These are phyloP conservation scores for Physella acuta DNA, from an alignment of 1,140 invertebrate genomes.

Conservation along the genomic window DNA sequence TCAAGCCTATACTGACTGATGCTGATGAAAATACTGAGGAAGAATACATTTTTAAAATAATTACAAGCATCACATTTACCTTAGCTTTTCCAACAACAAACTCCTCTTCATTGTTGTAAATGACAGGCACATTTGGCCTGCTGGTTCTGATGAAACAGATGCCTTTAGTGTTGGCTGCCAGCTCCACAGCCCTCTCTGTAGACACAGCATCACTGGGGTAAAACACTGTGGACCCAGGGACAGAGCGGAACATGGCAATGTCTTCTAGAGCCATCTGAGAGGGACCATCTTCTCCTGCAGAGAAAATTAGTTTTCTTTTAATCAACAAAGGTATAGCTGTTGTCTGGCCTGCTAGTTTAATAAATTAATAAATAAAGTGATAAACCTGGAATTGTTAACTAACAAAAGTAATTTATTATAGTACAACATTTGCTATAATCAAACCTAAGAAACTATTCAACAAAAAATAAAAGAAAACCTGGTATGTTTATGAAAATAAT, in stretches of 20 bases:
- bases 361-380: too few relatives aligned
- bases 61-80: too few relatives aligned
- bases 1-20: too few relatives aligned
- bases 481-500: too few relatives aligned
- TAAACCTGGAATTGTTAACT: too few relatives aligned
- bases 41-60: background rate
- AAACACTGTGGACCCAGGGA: slow-evolving; percentile 91
- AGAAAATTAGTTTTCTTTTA: too few relatives aligned
- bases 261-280: slow-evolving; percentile 99
- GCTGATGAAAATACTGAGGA: background rate
- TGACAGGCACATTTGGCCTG: slow-evolving; percentile 81
- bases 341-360: too few relatives aligned
- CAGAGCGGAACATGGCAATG: slow-evolving; percentile 88
- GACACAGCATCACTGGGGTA: slow-evolving; percentile 96
- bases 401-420: too few relatives aligned
- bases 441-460: too few relatives aligned
- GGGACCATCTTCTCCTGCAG: slow-evolving; percentile 90
- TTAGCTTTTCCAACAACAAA: slow-evolving; percentile 73
- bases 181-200: slow-evolving; percentile 87
- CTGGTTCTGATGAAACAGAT: slow-evolving; percentile 96
- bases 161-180: slow-evolving; percentile 93
- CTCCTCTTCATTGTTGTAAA: slow-evolving; percentile 84
- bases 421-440: too few relatives aligned
- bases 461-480: too few relatives aligned
- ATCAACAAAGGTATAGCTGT: too few relatives aligned